Evolutionary conservation across 2,888 invertebrate genomes (phyloP).

Genomic region (Amaurobius ferox): DNA sequence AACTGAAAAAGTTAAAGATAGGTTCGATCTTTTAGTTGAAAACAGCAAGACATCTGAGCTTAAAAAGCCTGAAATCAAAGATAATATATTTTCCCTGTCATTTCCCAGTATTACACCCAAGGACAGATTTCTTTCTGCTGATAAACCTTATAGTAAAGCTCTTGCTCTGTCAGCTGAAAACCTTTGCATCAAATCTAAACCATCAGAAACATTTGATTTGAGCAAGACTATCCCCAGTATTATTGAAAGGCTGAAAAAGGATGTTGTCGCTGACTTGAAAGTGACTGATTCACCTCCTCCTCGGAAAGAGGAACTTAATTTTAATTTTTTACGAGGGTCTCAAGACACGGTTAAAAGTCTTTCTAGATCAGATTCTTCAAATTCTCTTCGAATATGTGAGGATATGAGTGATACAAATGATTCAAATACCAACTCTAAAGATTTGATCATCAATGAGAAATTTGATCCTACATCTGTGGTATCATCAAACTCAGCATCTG

Average conservation of each 20-base stretch:
- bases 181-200: conserved; percentile 25
- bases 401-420: conserved; percentile 53
- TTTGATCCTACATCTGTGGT: conserved; percentile 70
- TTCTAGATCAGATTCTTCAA: conserved; percentile 56
- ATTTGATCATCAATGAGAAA: conserved; percentile 21
- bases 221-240: conserved; percentile 59
- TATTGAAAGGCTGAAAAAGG: conserved; percentile 49
- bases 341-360: conserved; percentile 37
- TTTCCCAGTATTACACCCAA: conserved; percentile 19
- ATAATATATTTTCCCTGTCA: conserved; percentile 36
- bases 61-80: conserved; percentile 20
- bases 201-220: conserved; percentile 51
- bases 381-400: conserved; percentile 57
- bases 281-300: conserved; percentile 27
- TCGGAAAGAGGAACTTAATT: conserved; percentile 51
- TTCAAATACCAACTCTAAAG: conserved; percentile 48
- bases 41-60: not conserved
- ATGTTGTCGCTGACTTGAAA: conserved; percentile 39
- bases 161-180: not conserved
- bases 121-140: conserved; percentile 5
- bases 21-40: conserved; percentile 36
- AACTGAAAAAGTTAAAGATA: conserved; percentile 44
- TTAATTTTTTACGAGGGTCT: conserved; percentile 55
- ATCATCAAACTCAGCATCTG: conserved; percentile 9
- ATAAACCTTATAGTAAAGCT: not conserved